These are phyloP conservation scores for Eurosta solidaginis DNA, from an alignment of 1,140 invertebrate species.

Conservation along the genomic window DNA sequence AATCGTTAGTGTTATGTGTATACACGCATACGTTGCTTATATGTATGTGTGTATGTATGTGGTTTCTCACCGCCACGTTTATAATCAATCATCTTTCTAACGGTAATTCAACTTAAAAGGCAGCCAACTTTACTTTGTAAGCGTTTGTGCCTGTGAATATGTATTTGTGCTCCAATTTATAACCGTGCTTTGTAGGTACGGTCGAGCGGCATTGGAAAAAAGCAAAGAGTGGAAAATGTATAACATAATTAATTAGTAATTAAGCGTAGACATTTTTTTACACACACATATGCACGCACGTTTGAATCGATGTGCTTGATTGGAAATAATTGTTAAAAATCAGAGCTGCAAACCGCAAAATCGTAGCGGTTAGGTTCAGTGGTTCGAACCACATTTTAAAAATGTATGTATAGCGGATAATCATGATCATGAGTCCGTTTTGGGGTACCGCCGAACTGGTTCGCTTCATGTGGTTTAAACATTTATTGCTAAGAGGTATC, in stretches of 20 bases:
- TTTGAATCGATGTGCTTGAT: not conserved
- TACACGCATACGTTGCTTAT: not conserved
- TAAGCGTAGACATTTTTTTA: not conserved
- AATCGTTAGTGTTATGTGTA: not conserved
- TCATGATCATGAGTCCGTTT: too few species aligned
- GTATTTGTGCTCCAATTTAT: not conserved
- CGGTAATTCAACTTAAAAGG: not conserved
- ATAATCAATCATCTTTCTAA: too few species aligned
- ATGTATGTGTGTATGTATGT: too few species aligned
- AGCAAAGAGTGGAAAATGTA: not conserved
- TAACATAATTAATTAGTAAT: slow-evolving; percentile 1
- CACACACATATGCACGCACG: not conserved
- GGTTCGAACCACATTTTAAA: too few species aligned
- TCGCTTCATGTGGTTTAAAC: too few species aligned
- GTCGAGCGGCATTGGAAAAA: not conserved
- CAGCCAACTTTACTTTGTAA: not conserved
- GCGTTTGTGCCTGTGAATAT: not conserved
- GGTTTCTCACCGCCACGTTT: too few species aligned
- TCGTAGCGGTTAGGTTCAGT: too few species aligned
- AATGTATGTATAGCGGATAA: too few species aligned
- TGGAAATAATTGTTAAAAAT: too few species aligned
- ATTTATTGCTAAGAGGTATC: too few species aligned
- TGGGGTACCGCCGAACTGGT: too few species aligned
- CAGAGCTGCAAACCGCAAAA: too few species aligned
- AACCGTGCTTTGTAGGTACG: not conserved